Percentiles rank a stretch among this genome's conserved stretches.
phyloP scores from a whole-genome alignment of 37 sponge, comb jelly and placozoan genomes.

The Hexactinellida sp. region DNA sequence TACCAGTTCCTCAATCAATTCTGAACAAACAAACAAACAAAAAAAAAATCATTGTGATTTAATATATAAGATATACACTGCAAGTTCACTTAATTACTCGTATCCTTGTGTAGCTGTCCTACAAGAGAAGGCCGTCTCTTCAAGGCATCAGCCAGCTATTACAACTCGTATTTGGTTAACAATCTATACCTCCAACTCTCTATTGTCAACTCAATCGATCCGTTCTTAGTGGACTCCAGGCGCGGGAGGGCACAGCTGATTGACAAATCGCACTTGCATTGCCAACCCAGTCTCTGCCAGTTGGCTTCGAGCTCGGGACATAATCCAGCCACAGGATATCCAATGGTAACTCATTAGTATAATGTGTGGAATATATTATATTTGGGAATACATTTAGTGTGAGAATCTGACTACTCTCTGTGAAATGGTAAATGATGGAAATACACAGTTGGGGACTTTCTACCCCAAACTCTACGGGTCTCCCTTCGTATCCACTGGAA shows the following conservation, averaged over 20 bases:
- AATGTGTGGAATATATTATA: not conserved
- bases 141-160: not conserved
- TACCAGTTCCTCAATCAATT: no score
- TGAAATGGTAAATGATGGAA: not conserved
- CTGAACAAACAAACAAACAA: no score
- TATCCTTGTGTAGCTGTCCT: constrained; percentile 16
- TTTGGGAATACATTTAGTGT: not conserved
- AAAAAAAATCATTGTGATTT: no score
- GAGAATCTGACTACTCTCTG: not conserved
- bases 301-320: not conserved
- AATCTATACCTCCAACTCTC: not conserved
- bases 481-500: constrained; percentile 1
- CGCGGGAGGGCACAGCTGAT: not conserved
- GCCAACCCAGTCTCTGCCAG: constrained; percentile 1
- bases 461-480: not conserved
- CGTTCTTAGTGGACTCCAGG: not conserved
- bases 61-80: no score
- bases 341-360: not conserved
- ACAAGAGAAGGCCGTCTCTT: not conserved
- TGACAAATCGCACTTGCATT: not conserved
- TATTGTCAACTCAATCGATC: not conserved
- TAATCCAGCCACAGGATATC: not conserved
- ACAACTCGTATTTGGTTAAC: not conserved
- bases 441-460: not conserved
- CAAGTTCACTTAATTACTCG: no score